phyloP scores from a whole-genome alignment of 2,888 invertebrate species.

The Drosophila emarginata region DNA sequence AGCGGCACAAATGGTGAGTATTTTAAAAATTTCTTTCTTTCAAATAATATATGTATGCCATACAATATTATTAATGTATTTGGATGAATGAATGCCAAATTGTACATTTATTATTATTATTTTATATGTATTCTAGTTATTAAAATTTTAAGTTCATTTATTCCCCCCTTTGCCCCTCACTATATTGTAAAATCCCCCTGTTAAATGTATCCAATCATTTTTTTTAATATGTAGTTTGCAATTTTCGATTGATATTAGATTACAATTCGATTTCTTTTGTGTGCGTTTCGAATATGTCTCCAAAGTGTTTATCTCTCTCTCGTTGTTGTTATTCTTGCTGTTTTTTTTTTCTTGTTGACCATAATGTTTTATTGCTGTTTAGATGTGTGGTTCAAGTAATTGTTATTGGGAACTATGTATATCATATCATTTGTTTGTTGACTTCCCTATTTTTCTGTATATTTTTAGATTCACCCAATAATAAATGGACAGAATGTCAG shows the following conservation, averaged over 20 bases:
- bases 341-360: neutral
- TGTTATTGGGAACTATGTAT: neutral
- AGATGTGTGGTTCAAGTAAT: conserved; percentile 1
- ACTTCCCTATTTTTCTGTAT: conserved; percentile 73
- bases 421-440: conserved; percentile 11
- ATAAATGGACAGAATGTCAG: conserved; percentile 83
- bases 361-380: neutral
- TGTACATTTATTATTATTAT: conserved; percentile 3
- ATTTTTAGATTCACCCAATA: conserved; percentile 83
- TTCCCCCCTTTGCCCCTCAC: neutral
- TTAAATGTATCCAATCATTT: neutral
- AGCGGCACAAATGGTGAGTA: conserved; percentile 71
- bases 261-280: conserved; percentile 30
- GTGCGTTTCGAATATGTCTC: conserved; percentile 82
- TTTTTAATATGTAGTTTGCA: conserved; percentile 11
- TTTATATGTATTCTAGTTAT: neutral
- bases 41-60: neutral
- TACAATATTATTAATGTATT: neutral
- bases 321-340: neutral
- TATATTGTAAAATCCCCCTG: neutral
- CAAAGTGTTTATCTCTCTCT: conserved; percentile 60
- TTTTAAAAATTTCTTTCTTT: neutral
- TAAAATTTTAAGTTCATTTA: neutral
- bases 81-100: conserved; percentile 3
- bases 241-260: conserved; percentile 5